Conservation (phyloP, 2,888 invertebrate genomes). For the Oxyteleia sp. region DNA sequence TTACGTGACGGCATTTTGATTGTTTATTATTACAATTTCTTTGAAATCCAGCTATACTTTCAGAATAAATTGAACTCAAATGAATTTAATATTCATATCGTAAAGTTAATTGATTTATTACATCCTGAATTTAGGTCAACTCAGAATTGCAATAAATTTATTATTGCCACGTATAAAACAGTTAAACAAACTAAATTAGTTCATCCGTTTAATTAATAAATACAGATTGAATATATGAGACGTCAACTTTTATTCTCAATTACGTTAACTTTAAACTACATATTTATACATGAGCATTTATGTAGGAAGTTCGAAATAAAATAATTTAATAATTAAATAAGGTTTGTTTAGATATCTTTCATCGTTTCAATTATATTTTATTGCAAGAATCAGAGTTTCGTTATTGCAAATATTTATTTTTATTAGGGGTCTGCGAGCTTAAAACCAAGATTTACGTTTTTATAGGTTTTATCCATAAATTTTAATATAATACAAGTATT, state of each 20-base stretch:
- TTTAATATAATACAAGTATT: too few relatives aligned
- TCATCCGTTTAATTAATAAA: background rate
- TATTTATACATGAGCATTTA: too few relatives aligned
- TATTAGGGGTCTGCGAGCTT: too few relatives aligned
- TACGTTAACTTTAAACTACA: too few relatives aligned
- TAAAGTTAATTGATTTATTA: constrained; percentile 5
- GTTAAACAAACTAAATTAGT: background rate
- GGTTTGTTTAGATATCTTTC: too few relatives aligned
- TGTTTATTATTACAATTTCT: constrained; percentile 8
- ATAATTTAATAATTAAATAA: too few relatives aligned
- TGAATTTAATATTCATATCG: constrained; percentile 1
- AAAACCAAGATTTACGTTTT: too few relatives aligned
- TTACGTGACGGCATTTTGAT: background rate
- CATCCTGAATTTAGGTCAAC: background rate
- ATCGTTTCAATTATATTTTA: too few relatives aligned
- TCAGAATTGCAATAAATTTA: background rate
- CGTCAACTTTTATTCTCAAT: background rate
- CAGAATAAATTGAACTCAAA: background rate
- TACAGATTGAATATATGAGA: background rate
- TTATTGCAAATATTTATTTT: too few relatives aligned
- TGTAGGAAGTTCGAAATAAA: too few relatives aligned
- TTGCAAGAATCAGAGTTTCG: too few relatives aligned
- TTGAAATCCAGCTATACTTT: constrained; percentile 1
- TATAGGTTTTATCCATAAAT: too few relatives aligned
- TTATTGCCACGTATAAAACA: background rate